phyloP scores from a whole-genome alignment of 92 coral and sea anemone species.

The Heteractis magnifica region DNA sequence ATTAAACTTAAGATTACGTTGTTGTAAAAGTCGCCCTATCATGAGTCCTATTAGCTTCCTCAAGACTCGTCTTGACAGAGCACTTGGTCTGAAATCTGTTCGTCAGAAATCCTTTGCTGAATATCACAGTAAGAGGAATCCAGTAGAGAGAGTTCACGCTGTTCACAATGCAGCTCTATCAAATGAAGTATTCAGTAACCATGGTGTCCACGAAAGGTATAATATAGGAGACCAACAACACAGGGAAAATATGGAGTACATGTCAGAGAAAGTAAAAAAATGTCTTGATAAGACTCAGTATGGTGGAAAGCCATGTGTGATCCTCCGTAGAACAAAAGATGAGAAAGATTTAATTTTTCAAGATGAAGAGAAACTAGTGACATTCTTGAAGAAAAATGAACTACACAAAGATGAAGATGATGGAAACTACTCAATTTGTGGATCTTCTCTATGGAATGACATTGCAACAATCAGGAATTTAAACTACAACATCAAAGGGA shows the following conservation, averaged over 20 bases:
- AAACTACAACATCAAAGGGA: slow-evolving; percentile 30
- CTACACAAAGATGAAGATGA: slow-evolving; percentile 34
- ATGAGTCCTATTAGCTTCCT: too few relatives aligned
- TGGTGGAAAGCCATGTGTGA: too few relatives aligned
- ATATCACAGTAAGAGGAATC: too few relatives aligned
- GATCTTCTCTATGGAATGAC: slow-evolving; percentile 26
- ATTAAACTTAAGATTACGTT: too few relatives aligned
- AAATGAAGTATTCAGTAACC: slow-evolving; percentile 28
- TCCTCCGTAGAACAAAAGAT: slow-evolving; percentile 35
- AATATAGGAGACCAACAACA: too few relatives aligned
- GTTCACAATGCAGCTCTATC: slow-evolving; percentile 36
- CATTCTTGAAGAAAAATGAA: slow-evolving; percentile 34
- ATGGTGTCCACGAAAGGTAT: too few relatives aligned
- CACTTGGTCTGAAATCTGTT: slow-evolving; percentile 10
- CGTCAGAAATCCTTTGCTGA: slow-evolving; percentile 40
- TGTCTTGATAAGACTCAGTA: slow-evolving; percentile 31
- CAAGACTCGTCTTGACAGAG: slow-evolving; percentile 34
- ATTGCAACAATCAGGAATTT: slow-evolving; percentile 34
- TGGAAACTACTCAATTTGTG: slow-evolving; percentile 18
- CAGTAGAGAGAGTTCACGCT: too few relatives aligned
- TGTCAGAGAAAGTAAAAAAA: slow-evolving; percentile 20
- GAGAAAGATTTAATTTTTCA: too few relatives aligned
- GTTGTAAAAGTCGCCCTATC: too few relatives aligned
- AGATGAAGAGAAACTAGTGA: slow-evolving; percentile 38
- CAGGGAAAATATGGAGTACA: slow-evolving; percentile 39